Evolutionary conservation across 2,797 vertebrate genomes (phyloP).

Genomic region (Coranthus polyacanthus): DNA sequence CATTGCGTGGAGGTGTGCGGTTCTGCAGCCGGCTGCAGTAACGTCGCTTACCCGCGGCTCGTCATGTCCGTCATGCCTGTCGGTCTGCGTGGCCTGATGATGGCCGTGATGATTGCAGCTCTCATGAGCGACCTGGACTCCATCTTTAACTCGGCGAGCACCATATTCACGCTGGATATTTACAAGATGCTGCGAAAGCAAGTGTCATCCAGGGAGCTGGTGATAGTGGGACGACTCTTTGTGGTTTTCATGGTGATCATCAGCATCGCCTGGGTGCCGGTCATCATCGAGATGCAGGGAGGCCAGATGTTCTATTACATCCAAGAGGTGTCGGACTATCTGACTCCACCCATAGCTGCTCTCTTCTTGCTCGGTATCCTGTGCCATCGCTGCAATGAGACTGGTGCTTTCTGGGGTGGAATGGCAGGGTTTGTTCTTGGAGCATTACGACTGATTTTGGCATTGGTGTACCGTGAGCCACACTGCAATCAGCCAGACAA

Average conservation of each 20-base stretch:
- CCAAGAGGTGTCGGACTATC: constrained; percentile 93
- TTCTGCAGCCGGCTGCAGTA: constrained; percentile 92
- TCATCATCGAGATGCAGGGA: constrained; percentile 96
- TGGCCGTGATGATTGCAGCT: constrained; percentile 98
- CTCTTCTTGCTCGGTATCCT: constrained; percentile 94
- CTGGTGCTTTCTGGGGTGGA: constrained; percentile 94
- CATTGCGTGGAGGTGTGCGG: constrained; percentile 94
- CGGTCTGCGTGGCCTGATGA: constrained; percentile 95
- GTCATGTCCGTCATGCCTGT: constrained; percentile 94
- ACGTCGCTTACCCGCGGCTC: constrained; percentile 94
- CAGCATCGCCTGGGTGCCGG: constrained; percentile 97
- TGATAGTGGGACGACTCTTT: constrained; percentile 92
- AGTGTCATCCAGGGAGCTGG: constrained; percentile 88
- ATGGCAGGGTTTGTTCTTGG: constrained; percentile 91
- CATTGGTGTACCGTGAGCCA: constrained; percentile 91
- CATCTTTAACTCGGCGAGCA: constrained; percentile 97
- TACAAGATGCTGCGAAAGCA: constrained; percentile 89
- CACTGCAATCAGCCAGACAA: constrained; percentile 90
- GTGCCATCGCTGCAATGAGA: constrained; percentile 95
- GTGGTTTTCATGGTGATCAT: constrained; percentile 93
- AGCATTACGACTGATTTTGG: constrained; percentile 86
- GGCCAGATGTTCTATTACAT: constrained; percentile 98
- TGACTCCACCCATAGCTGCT: constrained; percentile 95
- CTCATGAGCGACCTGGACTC: constrained; percentile 98
- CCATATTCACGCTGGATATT: constrained; percentile 95